Conservation (phyloP, 2,797 vertebrate genomes). For the Sebastes wilsoni region DNA sequence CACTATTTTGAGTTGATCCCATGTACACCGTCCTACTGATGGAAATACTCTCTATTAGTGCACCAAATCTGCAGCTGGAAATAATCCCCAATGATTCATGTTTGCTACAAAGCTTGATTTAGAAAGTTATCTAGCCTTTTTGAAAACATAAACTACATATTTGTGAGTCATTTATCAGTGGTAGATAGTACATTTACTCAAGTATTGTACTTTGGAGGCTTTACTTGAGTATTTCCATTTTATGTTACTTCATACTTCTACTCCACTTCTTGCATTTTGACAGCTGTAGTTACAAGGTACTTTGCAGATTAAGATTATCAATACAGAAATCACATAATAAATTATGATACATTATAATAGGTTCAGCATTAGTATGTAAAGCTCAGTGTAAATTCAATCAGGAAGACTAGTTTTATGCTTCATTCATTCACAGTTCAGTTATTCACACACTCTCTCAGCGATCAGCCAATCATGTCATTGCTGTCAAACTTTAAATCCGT, state of each 20-base stretch:
- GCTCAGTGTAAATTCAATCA: neutral
- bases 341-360: neutral
- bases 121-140: neutral
- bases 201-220: neutral
- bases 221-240: neutral
- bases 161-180: neutral
- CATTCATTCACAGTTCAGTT: neutral
- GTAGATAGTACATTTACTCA: neutral
- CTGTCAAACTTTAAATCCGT: neutral
- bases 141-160: neutral
- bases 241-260: too few relatives aligned
- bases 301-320: too few relatives aligned
- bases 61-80: constrained; percentile 2
- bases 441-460: neutral
- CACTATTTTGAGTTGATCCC: neutral
- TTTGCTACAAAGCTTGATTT: neutral
- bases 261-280: too few relatives aligned
- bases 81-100: neutral
- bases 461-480: neutral
- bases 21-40: neutral
- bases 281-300: too few relatives aligned
- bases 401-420: neutral
- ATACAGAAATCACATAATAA: too few relatives aligned
- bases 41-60: neutral
- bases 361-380: rapidly evolving